Base-by-base conservation (phyloP, 2,113 vertebrate genomes). In the Cynoglossus semilaevis region DNA sequence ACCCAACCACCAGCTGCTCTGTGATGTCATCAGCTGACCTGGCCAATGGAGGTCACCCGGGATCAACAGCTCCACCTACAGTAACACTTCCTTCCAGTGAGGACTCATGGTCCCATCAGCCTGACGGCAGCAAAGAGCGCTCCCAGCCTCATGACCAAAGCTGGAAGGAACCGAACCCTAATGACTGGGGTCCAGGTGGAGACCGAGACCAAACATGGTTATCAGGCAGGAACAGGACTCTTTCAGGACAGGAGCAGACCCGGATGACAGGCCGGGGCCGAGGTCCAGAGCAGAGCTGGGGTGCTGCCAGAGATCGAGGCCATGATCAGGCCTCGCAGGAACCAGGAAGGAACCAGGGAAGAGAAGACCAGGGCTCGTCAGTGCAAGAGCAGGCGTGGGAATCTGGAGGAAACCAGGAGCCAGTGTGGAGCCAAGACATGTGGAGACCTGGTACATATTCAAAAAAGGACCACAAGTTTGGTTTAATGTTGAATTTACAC, bases 21-120 rank as follows among this genome's bases (percentile, higher is more conserved):
- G 81, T 89, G 50, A 87, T 91, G 18, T 85, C 83, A 0, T 76
- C 90, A 46, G 82, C 71, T 38, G 70, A 73, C 15, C 77, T 63
- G 29, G 79, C 82, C 63, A 94, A 90, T 0, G 86, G 88, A 1
- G 82, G 67, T 0, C 49, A 86, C 7, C 83, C 77, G 0, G 44
- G 77, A 5, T 85, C 79, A 17, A 72, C 88, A 72, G 86, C 84
- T 49, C 53, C 71, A 0, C 70, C 88, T 42, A 79, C 92, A 35
- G 73, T 82, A 19, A 88, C 91, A 48, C 86, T 92, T 5, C 81
- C 88, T 2, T 91, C 89, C 58, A 90, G 90, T 73, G 94, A 91
- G 67, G 89, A 88, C 0, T 51, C 51, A 13, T 87, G 47, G 81
- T 83, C 61, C 74, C 76, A 55, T 22, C 80, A 61, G 45, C 74